phyloP scores from a whole-genome alignment of 2,797 vertebrate species.

The Aselliscus stoliczkanus region DNA sequence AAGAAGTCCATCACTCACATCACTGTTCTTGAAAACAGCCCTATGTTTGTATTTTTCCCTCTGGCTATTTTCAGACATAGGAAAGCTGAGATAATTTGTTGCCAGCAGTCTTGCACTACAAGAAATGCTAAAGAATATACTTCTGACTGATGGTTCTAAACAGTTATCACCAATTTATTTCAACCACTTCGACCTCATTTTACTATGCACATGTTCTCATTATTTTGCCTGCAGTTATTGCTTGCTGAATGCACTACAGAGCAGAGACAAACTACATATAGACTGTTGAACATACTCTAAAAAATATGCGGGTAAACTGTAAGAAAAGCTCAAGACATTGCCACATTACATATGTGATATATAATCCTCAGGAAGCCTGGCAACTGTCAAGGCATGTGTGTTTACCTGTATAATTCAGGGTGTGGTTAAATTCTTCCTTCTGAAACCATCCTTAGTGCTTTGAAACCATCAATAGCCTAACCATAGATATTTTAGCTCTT shows the following conservation, averaged over 20 bases:
- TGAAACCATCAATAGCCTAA: slow-evolving; percentile 48
- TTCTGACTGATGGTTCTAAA: neutral
- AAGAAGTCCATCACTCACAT: neutral
- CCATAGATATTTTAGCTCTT: slow-evolving; percentile 22
- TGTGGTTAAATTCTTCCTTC: slow-evolving; percentile 43
- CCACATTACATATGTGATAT: slow-evolving; percentile 17
- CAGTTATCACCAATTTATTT: neutral
- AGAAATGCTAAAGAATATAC: neutral
- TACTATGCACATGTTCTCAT: neutral
- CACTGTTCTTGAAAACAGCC: neutral
- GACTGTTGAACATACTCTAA: slow-evolving; percentile 40
- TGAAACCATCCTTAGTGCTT: slow-evolving; percentile 28
- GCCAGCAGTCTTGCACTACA: neutral
- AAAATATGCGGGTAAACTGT: neutral
- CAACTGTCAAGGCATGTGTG: neutral
- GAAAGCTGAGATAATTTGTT: neutral
- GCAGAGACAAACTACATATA: neutral
- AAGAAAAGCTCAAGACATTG: slow-evolving; percentile 22
- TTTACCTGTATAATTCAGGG: neutral
- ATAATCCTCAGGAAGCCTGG: slow-evolving; percentile 12
- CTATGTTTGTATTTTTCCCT: neutral
- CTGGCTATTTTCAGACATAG: neutral
- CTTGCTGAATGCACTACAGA: slow-evolving; percentile 8
- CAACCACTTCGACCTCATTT: neutral
- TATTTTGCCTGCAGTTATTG: slow-evolving; percentile 35